Evolutionary conservation across 2,797 vertebrate genomes (phyloP), one percentile per base, ranked within the genome.

Genomic region (Bovichtus diacanthus): DNA sequence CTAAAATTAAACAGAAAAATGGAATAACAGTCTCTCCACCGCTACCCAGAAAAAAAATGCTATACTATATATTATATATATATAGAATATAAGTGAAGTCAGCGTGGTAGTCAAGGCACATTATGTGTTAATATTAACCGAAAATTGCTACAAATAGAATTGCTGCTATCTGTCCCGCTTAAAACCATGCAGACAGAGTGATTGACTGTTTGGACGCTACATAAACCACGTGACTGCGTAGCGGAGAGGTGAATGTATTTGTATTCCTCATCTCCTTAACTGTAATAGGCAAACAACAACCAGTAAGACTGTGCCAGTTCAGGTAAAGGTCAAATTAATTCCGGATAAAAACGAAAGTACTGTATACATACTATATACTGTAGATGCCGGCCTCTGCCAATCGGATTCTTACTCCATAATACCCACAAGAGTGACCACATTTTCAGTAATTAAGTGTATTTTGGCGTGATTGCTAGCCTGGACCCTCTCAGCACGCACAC

Each of bases 401-500:
- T 82, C 61, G 6, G 74, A 54, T 70, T 58, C 27, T 82, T 58
- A 72, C 82, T 83, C 65, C 55, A 82, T 74, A 81, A 84, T 72
- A 71, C 68, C 67, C 71, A 75, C 62, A 82, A 86, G 86, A 76
- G 67, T 63, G 79, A 72, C 39, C 65, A 65, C 70, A 71, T 86
- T 88, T 82, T 23, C 70, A 77, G 70, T 89, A 88, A 87, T 89
- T 80, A 90, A 86, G 86, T 88, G 82, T 83, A 81, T 89, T 90
- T 90, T 82, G 72, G 69, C 31, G 18, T 82, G 89, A 93, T 93
- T 90, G 87, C 80, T 44, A 36, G 85, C 56, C 67, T 64, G 87
- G 81, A 85, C 86, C 88, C 88, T 90, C 82, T 81, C 84, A 77
- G 83, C 90, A 92, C 84, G 89, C 91, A 85, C 83, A 90, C 90